Conservation (phyloP, 2,113 vertebrate species). For the Octodon degus region DNA sequence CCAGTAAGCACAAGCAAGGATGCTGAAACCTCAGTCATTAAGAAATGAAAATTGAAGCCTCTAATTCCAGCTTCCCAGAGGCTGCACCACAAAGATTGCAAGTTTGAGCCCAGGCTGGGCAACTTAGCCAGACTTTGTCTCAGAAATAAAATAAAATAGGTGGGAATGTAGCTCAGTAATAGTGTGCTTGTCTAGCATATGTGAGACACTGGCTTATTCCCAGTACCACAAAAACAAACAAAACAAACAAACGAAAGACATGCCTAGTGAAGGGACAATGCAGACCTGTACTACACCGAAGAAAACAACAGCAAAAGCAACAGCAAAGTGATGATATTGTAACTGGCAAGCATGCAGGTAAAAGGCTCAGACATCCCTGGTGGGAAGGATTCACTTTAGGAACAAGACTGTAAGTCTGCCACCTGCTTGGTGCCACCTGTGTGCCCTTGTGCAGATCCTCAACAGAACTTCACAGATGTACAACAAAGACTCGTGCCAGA, state of each 20-base stretch:
- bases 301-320: background rate
- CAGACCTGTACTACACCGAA: background rate
- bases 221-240: background rate
- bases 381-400: background rate
- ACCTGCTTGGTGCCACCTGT: background rate
- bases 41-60: background rate
- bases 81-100: background rate
- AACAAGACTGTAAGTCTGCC: background rate
- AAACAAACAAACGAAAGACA: background rate
- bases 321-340: background rate
- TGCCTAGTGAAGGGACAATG: background rate
- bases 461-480: background rate
- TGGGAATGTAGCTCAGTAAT: background rate
- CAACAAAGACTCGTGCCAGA: background rate
- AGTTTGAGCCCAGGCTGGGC: background rate
- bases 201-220: background rate
- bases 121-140: background rate
- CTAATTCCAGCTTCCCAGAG: background rate
- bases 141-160: background rate
- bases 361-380: background rate
- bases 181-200: background rate
- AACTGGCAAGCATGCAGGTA: background rate
- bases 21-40: background rate
- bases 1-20: background rate
- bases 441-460: background rate